A percentile compares a stretch with the other conserved stretches of the same genome.
Evolutionary conservation across 2,113 vertebrate species (phyloP).

Genomic region (Suricata suricatta): DNA sequence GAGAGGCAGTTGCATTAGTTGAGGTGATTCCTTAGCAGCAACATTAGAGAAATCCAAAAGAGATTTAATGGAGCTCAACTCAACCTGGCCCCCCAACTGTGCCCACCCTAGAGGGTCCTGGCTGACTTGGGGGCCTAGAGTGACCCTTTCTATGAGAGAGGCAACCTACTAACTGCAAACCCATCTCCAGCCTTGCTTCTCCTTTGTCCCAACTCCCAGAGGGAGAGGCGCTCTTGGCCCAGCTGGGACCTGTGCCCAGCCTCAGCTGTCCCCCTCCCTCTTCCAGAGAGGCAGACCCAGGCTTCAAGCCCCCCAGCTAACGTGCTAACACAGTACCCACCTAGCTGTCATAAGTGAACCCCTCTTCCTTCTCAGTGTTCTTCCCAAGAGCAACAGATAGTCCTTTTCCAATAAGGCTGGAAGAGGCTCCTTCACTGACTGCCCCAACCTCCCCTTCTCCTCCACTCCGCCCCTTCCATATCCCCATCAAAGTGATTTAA

Average conservation of each 20-base stretch:
- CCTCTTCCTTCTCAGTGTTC: neutral
- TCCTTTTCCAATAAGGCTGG: neutral
- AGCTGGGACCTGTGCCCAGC: neutral
- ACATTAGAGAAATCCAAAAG: constrained; percentile 52
- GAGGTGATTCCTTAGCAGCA: constrained; percentile 62
- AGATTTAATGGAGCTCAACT: constrained; percentile 35
- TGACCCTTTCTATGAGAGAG: neutral
- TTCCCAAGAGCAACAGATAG: neutral
- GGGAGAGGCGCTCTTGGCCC: neutral
- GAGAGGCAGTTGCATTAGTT: constrained; percentile 74
- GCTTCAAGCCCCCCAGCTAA: neutral
- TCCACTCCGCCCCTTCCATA: constrained; percentile 28
- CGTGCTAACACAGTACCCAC: neutral
- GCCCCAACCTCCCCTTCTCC: constrained; percentile 16
- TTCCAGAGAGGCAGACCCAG: neutral
- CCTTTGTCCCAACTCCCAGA: neutral
- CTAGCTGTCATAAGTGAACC: neutral
- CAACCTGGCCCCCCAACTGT: neutral
- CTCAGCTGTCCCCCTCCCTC: neutral
- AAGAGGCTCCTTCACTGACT: neutral
- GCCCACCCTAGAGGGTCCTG: neutral
- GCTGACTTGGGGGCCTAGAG: neutral
- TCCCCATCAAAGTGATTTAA: constrained; percentile 71
- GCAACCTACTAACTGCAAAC: neutral
- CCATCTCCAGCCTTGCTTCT: neutral